These are phyloP conservation scores for Balearica regulorum DNA, from an alignment of 2,797 vertebrate species.

Conservation along the genomic window DNA sequence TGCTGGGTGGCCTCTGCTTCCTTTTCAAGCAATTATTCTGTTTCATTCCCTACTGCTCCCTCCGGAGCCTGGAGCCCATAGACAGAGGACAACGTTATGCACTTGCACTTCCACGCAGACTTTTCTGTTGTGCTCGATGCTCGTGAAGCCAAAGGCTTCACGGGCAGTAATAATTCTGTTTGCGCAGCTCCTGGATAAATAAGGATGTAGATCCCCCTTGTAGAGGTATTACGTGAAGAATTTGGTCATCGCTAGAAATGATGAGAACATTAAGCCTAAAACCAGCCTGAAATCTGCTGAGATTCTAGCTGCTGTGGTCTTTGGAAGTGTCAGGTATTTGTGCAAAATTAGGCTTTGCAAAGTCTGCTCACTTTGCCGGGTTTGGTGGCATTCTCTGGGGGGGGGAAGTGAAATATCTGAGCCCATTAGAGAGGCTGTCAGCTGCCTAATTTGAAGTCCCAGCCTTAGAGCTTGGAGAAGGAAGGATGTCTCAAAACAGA, in stretches of 20 bases:
- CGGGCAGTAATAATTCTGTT: neutral
- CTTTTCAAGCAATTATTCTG: neutral
- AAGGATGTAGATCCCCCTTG: rapidly evolving
- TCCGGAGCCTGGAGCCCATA: neutral
- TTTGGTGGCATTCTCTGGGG: neutral
- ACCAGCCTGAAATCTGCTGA: neutral
- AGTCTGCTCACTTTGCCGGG: neutral
- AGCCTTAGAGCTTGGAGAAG: neutral
- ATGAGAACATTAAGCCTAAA: neutral
- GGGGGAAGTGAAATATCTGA: neutral
- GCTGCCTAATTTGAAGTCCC: neutral
- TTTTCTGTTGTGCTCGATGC: rapidly evolving
- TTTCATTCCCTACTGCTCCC: neutral
- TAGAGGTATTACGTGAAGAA: neutral
- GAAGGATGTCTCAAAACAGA: neutral
- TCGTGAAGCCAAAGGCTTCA: neutral
- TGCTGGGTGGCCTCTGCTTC: neutral
- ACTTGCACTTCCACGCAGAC: neutral
- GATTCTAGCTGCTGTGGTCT: neutral
- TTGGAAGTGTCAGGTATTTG: neutral
- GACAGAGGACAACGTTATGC: neutral
- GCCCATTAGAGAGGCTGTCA: neutral
- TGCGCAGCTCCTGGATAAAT: neutral
- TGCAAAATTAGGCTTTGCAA: neutral
- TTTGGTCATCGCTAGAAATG: rapidly evolving